Evolutionary conservation across 2,797 vertebrate species (phyloP).

Genomic region (Erethizon dorsatum): DNA sequence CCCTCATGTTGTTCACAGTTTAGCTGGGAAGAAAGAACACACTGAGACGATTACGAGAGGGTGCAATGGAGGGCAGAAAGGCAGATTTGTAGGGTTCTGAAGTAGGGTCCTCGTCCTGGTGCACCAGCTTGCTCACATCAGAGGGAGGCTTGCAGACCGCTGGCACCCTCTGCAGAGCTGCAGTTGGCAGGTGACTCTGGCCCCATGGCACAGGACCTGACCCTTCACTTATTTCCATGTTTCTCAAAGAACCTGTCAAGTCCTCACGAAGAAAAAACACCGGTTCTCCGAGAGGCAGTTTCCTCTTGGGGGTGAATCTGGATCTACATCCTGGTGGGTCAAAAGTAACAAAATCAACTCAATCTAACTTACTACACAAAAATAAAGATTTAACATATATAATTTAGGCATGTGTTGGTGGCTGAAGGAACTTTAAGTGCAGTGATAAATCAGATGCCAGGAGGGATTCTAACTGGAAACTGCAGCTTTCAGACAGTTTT

Average conservation of each 20-base stretch:
- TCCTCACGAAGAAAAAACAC: not conserved
- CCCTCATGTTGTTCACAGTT: not conserved
- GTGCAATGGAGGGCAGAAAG: not conserved
- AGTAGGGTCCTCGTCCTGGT: not conserved
- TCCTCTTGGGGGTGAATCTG: not conserved
- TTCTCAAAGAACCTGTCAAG: not conserved
- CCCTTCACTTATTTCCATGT: not conserved
- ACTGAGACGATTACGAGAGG: not conserved
- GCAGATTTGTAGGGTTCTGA: not conserved
- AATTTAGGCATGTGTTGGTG: not conserved
- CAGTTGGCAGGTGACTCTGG: not conserved
- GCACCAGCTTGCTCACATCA: not conserved
- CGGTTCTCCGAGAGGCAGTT: not conserved
- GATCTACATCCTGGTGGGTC: not conserved
- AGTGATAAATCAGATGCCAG: not conserved
- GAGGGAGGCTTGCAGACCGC: not conserved
- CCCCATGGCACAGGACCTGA: not conserved
- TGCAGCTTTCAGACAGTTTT: not conserved
- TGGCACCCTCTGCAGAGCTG: not conserved
- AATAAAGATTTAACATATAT: not conserved
- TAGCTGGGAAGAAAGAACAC: slow-evolving; percentile 2
- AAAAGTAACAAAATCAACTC: slow-evolving; percentile 20
- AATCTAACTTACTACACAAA: not conserved
- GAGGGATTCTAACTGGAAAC: not conserved
- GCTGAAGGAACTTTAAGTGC: not conserved